Base-by-base conservation (phyloP, 2,113 vertebrate species). In the Eptesicus fuscus region DNA sequence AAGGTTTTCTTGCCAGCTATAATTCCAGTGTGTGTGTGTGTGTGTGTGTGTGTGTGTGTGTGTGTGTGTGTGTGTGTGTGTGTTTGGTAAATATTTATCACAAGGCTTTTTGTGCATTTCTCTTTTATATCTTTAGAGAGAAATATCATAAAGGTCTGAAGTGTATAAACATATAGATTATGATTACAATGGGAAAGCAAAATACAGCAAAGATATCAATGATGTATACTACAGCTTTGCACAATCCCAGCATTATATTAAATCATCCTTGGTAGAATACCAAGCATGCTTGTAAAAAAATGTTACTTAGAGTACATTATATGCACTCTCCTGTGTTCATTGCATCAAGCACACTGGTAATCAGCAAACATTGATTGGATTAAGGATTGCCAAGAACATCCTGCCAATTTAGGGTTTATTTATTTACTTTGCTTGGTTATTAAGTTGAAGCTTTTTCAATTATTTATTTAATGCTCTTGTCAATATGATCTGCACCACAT, bases 391-490 rank as follows among this genome's bases (percentile, higher is more conserved):
- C 28, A 42, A 83, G 67, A 94, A 77, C 47, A 88, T 76, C 9
- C 49, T 74, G 16, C 47, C 44, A 79, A 49, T 80, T 78, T 61
- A 90, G 25, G 18, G 22, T 51, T 74, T 94, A 61, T 83, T 86
- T 94, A 96, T 82, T 91, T 94, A 83, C 35, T 87, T 63, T 83
- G 28, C 61, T 78, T 94, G 69, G 42, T 76, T 95, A 94, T 90
- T 93, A 93, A 49, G 37, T 53, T 35, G 20, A 69, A 35, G 18
- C 4, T 87, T 12, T 69, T 90, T 83, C 70, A 89, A 37, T 93
- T 76, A 91, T 76, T 92, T 94, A 78, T 87, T 80, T 84, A 92
- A 82, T 87, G 49, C 32, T 87, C 23, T 94, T 96, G 53, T 74
- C 91, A 87, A 77, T 89, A 85, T 82, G 32, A 77, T 92, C 56